Evolutionary conservation across 2,797 vertebrate genomes (phyloP).

Genomic region (Carcharodon carcharias): DNA sequence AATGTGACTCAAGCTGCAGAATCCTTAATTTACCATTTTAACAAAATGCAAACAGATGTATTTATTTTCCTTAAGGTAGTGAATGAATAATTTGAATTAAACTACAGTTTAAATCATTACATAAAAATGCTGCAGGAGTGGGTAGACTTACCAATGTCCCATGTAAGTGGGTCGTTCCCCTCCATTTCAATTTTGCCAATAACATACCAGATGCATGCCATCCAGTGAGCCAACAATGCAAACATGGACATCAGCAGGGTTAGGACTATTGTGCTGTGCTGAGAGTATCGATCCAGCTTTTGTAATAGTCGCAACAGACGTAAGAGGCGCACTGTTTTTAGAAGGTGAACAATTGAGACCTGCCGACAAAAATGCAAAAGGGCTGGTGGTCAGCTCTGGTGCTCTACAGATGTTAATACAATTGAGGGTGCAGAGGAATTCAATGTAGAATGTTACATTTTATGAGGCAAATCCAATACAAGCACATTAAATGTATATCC

Average conservation of each 20-base stretch:
- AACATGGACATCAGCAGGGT: constrained; percentile 98
- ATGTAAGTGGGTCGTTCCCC: constrained; percentile 74
- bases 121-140: constrained; percentile 38
- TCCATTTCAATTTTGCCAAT: constrained; percentile 97
- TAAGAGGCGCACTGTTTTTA: constrained; percentile 89
- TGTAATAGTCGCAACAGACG: constrained; percentile 87
- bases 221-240: constrained; percentile 93
- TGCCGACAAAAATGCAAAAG: constrained; percentile 45
- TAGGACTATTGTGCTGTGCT: constrained; percentile 92
- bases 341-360: constrained; percentile 91
- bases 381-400: background rate
- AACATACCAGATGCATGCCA: constrained; percentile 99
- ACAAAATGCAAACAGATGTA: constrained; percentile 40
- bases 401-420: background rate
- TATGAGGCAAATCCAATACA: background rate
- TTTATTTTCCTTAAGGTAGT: constrained; percentile 29
- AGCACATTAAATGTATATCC: background rate
- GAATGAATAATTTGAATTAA: constrained; percentile 38
- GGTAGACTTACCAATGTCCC: constrained; percentile 83
- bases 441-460: background rate
- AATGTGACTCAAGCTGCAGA: background rate
- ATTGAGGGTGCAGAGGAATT: background rate
- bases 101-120: constrained; percentile 43
- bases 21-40: constrained; percentile 43
- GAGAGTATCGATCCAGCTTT: constrained; percentile 95